phyloP scores from a whole-genome alignment of 2,113 vertebrate species.

The Lucifuga dentata region DNA sequence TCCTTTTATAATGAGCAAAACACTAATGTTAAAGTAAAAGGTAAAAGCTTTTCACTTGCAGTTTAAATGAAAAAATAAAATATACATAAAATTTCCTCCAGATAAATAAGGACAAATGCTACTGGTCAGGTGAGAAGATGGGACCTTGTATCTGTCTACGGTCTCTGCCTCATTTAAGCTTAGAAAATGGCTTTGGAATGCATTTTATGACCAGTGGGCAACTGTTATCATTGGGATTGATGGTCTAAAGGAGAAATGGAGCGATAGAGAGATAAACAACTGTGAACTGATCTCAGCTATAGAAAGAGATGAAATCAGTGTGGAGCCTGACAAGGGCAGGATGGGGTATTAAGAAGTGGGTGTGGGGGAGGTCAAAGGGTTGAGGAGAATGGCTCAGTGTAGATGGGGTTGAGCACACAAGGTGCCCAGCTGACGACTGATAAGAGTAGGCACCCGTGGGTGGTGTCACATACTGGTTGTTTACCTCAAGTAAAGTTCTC shows the following conservation, averaged over 20 bases:
- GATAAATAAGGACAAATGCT: slow-evolving; percentile 26
- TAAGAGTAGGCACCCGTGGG: slow-evolving; percentile 51
- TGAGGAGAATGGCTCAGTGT: slow-evolving; percentile 27
- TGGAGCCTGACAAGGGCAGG: slow-evolving; percentile 43
- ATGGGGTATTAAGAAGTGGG: slow-evolving; percentile 45
- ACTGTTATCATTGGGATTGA: slow-evolving; percentile 52
- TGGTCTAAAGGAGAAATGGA: slow-evolving; percentile 42
- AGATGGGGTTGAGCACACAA: slow-evolving; percentile 19
- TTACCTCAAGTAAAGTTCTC: slow-evolving; percentile 39
- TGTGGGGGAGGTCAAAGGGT: slow-evolving; percentile 43
- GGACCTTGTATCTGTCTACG: slow-evolving; percentile 53
- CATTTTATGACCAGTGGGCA: slow-evolving; percentile 52
- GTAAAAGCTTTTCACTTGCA: slow-evolving; percentile 7
- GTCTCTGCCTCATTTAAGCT: slow-evolving; percentile 41
- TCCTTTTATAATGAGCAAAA: not conserved
- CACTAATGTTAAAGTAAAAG: not conserved
- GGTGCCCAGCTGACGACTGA: slow-evolving; percentile 48
- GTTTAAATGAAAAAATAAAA: slow-evolving; percentile 4
- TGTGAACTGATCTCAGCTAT: slow-evolving; percentile 41
- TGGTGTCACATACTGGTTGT: slow-evolving; percentile 44
- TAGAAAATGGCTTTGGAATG: slow-evolving; percentile 43
- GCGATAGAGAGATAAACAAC: slow-evolving; percentile 58
- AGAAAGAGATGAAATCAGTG: slow-evolving; percentile 57
- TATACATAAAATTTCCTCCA: not conserved
- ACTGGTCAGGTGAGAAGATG: slow-evolving; percentile 13